Conservation (phyloP, 2,888 invertebrate species). For the Cephalotes varians region DNA sequence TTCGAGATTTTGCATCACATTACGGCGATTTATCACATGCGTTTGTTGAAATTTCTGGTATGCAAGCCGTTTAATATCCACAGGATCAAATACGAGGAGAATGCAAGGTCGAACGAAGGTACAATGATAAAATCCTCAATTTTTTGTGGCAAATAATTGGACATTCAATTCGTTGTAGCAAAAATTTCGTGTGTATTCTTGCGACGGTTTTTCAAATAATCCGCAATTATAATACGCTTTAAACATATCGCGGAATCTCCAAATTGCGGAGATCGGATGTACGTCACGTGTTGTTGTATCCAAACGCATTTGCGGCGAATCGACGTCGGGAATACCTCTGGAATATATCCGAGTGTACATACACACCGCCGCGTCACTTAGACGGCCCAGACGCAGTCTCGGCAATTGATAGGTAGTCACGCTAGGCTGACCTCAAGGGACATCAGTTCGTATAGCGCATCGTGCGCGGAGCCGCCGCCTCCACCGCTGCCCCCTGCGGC, state of each 20-base stretch:
- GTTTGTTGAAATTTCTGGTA: constrained; percentile 22
- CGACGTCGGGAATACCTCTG: constrained; percentile 69
- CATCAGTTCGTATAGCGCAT: constrained; percentile 73
- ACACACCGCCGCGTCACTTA: constrained; percentile 74
- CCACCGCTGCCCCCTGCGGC: constrained; percentile 28
- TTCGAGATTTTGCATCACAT: constrained; percentile 5
- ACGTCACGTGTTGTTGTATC: constrained; percentile 44
- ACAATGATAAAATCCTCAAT: not conserved
- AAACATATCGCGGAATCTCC: not conserved
- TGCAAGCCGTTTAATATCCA: not conserved
- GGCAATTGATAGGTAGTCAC: constrained; percentile 80
- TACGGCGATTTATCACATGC: constrained; percentile 14
- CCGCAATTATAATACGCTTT: too few relatives aligned
- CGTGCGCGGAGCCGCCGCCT: constrained; percentile 30
- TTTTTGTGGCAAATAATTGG: not conserved
- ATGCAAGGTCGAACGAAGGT: not conserved
- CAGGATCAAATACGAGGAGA: not conserved
- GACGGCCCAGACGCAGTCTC: constrained; percentile 74
- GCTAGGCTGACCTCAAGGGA: constrained; percentile 79
- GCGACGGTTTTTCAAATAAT: not conserved
- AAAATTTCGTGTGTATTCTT: not conserved
- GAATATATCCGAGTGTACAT: constrained; percentile 72
- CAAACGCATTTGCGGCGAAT: constrained; percentile 70
- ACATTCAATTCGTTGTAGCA: not conserved
- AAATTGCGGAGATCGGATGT: not conserved